These are phyloP conservation scores for Distichodus sexfasciatus DNA, from an alignment of 2,797 vertebrate species.

Conservation along the genomic window DNA sequence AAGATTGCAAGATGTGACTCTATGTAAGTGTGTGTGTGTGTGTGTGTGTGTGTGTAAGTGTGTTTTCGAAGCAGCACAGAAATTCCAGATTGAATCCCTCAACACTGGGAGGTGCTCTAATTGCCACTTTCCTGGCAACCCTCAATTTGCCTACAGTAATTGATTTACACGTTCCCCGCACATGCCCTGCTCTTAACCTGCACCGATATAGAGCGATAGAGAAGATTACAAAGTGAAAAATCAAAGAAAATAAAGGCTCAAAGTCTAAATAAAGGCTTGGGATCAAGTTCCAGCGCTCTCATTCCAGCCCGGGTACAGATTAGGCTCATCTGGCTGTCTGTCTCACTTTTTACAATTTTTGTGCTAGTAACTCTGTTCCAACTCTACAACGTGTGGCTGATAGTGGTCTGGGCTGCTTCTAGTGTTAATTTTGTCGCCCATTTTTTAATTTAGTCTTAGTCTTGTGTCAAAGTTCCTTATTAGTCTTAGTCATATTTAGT, in stretches of 20 bases:
- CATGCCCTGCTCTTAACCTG: conserved; percentile 44
- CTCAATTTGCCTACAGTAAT: conserved; percentile 42
- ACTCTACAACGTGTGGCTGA: no score
- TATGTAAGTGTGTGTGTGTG: conserved; percentile 8
- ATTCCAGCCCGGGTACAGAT: no score
- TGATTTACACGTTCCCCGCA: conserved; percentile 40
- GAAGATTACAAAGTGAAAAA: conserved; percentile 30
- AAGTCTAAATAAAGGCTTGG: no score
- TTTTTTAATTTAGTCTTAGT: no score
- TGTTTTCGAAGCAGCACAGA: conserved; percentile 12
- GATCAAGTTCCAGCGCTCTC: no score
- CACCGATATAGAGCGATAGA: conserved; percentile 38
- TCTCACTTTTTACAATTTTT: not conserved
- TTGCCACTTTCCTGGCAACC: conserved; percentile 58
- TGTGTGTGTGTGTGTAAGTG: conserved; percentile 8
- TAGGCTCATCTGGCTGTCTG: not conserved
- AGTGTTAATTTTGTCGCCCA: no score
- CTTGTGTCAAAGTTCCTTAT: no score
- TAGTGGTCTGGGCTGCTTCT: no score
- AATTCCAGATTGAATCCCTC: conserved; percentile 40
- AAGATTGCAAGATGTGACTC: no score
- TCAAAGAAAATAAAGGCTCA: not conserved
- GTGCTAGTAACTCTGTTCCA: no score
- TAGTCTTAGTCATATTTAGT: no score
- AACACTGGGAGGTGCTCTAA: conserved; percentile 57